Percentiles rank a stretch among this genome's conserved stretches.
Conservation (phyloP, 37 sponge, comb jelly and placozoan species). For the Amphimedon queenslandica region DNA sequence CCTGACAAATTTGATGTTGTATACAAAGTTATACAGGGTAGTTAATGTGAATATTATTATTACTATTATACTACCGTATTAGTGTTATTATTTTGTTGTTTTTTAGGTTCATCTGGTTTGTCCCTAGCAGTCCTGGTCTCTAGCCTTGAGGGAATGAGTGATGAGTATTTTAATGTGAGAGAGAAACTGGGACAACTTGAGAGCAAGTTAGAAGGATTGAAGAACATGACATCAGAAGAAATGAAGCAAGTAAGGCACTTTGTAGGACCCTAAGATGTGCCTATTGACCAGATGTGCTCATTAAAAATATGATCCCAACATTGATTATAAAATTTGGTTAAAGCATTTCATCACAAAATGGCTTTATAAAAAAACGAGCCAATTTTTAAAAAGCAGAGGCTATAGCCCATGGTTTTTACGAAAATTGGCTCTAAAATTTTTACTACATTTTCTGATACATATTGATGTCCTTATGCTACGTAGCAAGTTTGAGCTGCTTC, state of each 20-base stretch:
- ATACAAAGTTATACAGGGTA: background rate
- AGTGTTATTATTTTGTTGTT: background rate
- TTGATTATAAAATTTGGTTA: no score
- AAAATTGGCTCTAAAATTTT: no score
- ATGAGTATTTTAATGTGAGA: constrained; percentile 19
- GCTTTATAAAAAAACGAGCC: no score
- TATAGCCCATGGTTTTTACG: no score
- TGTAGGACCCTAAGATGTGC: no score
- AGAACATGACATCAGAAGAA: constrained; percentile 29
- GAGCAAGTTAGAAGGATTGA: constrained; percentile 34
- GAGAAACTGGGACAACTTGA: constrained; percentile 36
- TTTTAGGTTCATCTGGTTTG: background rate
- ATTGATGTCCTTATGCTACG: no score
- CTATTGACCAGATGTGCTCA: no score
- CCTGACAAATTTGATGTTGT: constrained; percentile 41
- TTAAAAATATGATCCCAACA: no score
- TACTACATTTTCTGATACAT: no score
- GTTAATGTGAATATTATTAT: background rate
- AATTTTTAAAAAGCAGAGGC: no score
- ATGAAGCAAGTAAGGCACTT: constrained; percentile 22
- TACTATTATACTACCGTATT: background rate
- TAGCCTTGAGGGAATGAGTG: constrained; percentile 49
- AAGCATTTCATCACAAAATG: no score
- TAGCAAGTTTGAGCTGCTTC: no score
- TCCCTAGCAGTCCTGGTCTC: constrained; percentile 55